A percentile compares a stretch with the other conserved stretches of the same genome.
Evolutionary conservation across 2,113 vertebrate genomes (phyloP).

Genomic region (Cervus canadensis): DNA sequence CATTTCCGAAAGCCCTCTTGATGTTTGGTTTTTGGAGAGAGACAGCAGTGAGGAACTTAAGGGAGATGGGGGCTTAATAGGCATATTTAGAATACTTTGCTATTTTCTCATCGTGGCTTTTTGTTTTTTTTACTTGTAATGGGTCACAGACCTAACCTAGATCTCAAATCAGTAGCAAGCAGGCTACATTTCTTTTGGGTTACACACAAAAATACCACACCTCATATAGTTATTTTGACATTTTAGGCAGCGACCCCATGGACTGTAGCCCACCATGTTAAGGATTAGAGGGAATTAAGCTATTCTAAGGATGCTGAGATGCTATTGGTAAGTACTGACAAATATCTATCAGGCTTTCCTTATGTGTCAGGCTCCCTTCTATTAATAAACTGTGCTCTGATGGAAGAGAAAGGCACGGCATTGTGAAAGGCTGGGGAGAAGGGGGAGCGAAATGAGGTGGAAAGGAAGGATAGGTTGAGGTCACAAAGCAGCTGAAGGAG

Average conservation of each 20-base stretch:
- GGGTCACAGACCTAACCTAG: neutral
- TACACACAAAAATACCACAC: neutral
- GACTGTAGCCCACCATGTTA: neutral
- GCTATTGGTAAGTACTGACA: neutral
- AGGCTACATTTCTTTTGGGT: neutral
- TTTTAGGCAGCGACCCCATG: neutral
- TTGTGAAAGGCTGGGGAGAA: neutral
- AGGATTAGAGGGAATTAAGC: neutral
- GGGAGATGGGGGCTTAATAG: neutral
- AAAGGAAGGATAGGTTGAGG: neutral
- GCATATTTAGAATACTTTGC: neutral
- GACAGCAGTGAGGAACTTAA: neutral
- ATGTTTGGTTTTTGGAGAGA: neutral
- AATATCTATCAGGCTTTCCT: neutral
- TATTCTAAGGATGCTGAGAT: neutral
- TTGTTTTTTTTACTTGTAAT: neutral
- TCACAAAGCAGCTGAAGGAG: neutral
- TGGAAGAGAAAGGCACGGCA: neutral
- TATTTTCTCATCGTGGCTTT: neutral
- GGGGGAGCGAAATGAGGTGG: neutral
- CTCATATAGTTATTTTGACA: neutral
- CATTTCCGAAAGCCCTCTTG: neutral
- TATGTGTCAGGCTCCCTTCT: neutral
- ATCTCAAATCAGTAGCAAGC: neutral
- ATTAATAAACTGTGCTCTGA: neutral